Base-by-base conservation (phyloP, 23 tunicate genomes). In the Ciona savignyi region DNA sequence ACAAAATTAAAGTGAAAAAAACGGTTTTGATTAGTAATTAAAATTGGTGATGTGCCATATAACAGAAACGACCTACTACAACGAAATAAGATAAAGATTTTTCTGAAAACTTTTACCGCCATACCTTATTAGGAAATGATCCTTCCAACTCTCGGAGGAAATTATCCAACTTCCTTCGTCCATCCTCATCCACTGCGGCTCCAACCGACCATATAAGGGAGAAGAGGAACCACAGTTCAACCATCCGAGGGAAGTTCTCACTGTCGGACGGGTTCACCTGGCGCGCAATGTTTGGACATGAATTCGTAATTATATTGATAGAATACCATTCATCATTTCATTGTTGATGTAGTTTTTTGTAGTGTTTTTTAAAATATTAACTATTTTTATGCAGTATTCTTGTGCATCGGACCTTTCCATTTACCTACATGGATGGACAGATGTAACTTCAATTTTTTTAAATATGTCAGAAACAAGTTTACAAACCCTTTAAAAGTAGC, bases 121-220 rank as follows among this genome's bases (percentile, higher is more conserved):
- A 34, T 67, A 90, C 97, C 78, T 93, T 93, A 65, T 93, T 93
- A 34, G 98, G 98, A 64, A 93, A 93, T 51, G 81, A 73, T 78
- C 94, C 98, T 68, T 93, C 98, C 21, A 93, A n/a, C 64, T 93
- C 98, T 2, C 98, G 98, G 21, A 93, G 74, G 51, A 68, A 93
- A 34, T 87, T 93, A 49, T 93, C 98, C 74, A 93, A 34, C 65
- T 86, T 82, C 67, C 85, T 86, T 70, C 98, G 77, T 25, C 98
- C 63, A 68, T 81, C 94, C 35, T 93, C 98, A 86, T 86, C 93
- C 69, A 93, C 87, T 30, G 88, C 34, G 11, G 90, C 98, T 70
- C 89, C 90, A 25, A 93, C 89, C 20, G 98, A 86, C 98, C 98
- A 93, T 27, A 93, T 86, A 30, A 93, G 77, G n/a, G 85, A 86